Evolutionary conservation across 2,113 vertebrate species (phyloP), one percentile per base, ranked within the genome.

Genomic region (Scomber colias): DNA sequence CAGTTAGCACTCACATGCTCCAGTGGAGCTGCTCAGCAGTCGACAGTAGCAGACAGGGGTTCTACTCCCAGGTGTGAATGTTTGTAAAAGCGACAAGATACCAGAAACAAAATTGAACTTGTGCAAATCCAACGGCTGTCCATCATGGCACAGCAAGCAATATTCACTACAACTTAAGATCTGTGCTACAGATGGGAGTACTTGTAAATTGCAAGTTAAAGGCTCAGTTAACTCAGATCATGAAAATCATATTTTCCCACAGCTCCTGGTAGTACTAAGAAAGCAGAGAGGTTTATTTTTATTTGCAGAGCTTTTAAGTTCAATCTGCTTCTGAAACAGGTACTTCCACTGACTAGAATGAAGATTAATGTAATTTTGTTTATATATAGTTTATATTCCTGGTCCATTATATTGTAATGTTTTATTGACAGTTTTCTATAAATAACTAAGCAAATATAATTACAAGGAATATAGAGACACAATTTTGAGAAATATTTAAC

Each of bases 1-100:
- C 81, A 68, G 87, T 89, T 84, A 83, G 81, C 76, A 57, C 81
- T 81, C 78, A 64, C 72, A 87, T 76, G 88, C 84, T 87, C 81
- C 84, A 81, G 76, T 86, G 83, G 62, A 92, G 84, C 82, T 30
- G 59, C 72, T 87, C 75, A 71, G 78, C 71, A 56, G 67, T 30
- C 64, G 55, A 65, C 53, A 45, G 60, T 1, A 68, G 79, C 56
- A 63, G 80, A 70, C 69, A 67, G 55, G 11, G 40, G 51, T 51
- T 79, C 44, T 40, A 44, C 59, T 87, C 82, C 68, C 74, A 77
- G 79, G 83, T 89, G 90, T 71, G 82, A 71, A 70, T 80, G 75
- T 89, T 84, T 89, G 78, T 73, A 63, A 81, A 79, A 74, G 51
- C 40, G 30, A 77, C 56, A 49, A 79, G 48, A 70, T 49, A 60